Conservation (phyloP, 2,113 vertebrate genomes). For the Oncorhynchus clarkii region DNA sequence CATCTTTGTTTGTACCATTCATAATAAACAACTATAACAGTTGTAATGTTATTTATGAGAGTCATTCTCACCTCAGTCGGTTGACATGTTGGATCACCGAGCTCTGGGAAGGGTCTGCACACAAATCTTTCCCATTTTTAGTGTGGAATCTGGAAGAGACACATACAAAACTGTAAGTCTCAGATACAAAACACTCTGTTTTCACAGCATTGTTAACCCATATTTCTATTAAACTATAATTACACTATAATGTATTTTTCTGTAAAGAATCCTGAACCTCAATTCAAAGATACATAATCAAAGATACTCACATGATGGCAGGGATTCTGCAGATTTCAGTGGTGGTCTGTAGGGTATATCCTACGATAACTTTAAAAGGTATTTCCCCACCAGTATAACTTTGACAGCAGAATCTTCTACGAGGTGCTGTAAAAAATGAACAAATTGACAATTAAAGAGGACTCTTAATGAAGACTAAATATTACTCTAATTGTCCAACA, state of each 20-base stretch:
- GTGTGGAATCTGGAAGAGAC: slow-evolving; percentile 59
- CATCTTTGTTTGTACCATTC: too few species aligned
- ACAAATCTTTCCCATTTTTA: slow-evolving; percentile 29
- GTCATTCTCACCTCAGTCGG: slow-evolving; percentile 48
- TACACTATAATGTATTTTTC: too few species aligned
- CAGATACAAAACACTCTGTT: too few species aligned
- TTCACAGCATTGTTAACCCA: too few species aligned
- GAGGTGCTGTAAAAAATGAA: too few species aligned
- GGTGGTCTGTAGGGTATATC: slow-evolving; percentile 55
- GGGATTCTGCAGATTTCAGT: slow-evolving; percentile 46
- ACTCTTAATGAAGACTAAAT: neutral
- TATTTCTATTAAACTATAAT: too few species aligned
- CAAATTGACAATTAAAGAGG: neutral
- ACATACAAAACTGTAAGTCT: neutral
- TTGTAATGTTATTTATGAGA: too few species aligned
- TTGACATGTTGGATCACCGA: slow-evolving; percentile 61
- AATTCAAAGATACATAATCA: neutral
- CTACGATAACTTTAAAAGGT: neutral
- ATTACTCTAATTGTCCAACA: neutral
- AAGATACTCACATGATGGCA: slow-evolving; percentile 56
- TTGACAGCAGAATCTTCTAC: slow-evolving; percentile 50
- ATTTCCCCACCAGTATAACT: slow-evolving; percentile 31
- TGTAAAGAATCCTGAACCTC: too few species aligned
- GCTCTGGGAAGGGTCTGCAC: slow-evolving; percentile 41
- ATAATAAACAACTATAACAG: too few species aligned